phyloP scores from a whole-genome alignment of 2,888 invertebrate genomes.

The Syrista parreyssii region DNA sequence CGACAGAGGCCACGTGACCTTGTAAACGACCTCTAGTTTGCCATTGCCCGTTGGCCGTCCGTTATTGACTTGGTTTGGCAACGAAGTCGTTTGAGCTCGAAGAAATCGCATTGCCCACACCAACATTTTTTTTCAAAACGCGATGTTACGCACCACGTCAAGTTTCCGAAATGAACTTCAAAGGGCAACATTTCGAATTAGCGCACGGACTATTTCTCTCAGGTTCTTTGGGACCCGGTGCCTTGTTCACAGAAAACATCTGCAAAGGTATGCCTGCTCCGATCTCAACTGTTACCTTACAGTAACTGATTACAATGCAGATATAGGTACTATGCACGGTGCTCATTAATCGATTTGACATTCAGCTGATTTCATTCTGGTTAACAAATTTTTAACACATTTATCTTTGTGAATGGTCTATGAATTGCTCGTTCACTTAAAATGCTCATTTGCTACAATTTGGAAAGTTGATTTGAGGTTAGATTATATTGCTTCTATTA shows the following conservation, averaged over 20 bases:
- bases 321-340: background rate
- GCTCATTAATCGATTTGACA: background rate
- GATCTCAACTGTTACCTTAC: background rate
- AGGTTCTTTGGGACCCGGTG: conserved; percentile 73
- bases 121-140: conserved; percentile 41
- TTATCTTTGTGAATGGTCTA: background rate
- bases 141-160: conserved; percentile 78
- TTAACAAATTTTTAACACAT: background rate
- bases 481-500: background rate
- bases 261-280: conserved; percentile 68
- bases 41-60: conserved; percentile 19
- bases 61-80: conserved; percentile 14
- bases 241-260: conserved; percentile 70
- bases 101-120: background rate
- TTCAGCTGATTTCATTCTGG: background rate
- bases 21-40: conserved; percentile 60
- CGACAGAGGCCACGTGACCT: conserved; percentile 55
- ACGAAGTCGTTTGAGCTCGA: conserved; percentile 1
- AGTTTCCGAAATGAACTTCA: conserved; percentile 72
- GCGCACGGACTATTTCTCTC: conserved; percentile 69
- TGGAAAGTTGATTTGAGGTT: background rate
- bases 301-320: background rate
- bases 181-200: conserved; percentile 71
- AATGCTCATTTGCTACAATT: background rate
- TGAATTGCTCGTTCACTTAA: background rate